Evolutionary conservation across 2,888 invertebrate genomes (phyloP).

Genomic region (Microctonus aethiopoides): DNA sequence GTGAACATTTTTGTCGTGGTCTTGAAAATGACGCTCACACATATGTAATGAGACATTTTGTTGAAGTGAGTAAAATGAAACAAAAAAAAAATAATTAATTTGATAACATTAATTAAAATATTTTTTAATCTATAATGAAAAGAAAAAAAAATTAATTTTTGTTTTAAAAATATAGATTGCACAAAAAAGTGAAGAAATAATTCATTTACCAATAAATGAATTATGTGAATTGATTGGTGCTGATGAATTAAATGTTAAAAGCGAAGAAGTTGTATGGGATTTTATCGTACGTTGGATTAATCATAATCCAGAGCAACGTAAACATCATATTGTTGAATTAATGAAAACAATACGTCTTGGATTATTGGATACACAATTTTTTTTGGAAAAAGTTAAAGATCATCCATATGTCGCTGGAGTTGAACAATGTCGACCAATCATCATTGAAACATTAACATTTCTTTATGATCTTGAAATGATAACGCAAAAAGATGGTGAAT

Average conservation of each 20-base stretch:
- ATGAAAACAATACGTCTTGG: slow-evolving; percentile 86
- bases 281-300: slow-evolving; percentile 89
- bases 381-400: slow-evolving; percentile 89
- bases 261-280: slow-evolving; percentile 90
- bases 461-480: slow-evolving; percentile 93
- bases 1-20: slow-evolving; percentile 78
- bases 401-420: slow-evolving; percentile 87
- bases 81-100: neutral
- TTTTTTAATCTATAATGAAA: slow-evolving; percentile 3
- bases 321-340: slow-evolving; percentile 79
- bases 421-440: slow-evolving; percentile 86
- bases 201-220: slow-evolving; percentile 79
- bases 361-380: slow-evolving; percentile 88
- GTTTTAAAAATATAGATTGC: no score
- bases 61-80: slow-evolving; percentile 68
- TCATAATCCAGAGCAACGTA: slow-evolving; percentile 78
- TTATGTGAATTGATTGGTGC: slow-evolving; percentile 81
- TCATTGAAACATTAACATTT: slow-evolving; percentile 91
- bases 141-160: slow-evolving; percentile 20
- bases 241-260: slow-evolving; percentile 87
- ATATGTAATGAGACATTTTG: slow-evolving; percentile 82
- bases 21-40: slow-evolving; percentile 77
- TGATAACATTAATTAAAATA: neutral
- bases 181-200: slow-evolving; percentile 79
- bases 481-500: slow-evolving; percentile 80